Evolutionary conservation across 2,888 invertebrate genomes (phyloP), one percentile per base, ranked within the genome.

Genomic region (Zootermopsis nevadensis): DNA sequence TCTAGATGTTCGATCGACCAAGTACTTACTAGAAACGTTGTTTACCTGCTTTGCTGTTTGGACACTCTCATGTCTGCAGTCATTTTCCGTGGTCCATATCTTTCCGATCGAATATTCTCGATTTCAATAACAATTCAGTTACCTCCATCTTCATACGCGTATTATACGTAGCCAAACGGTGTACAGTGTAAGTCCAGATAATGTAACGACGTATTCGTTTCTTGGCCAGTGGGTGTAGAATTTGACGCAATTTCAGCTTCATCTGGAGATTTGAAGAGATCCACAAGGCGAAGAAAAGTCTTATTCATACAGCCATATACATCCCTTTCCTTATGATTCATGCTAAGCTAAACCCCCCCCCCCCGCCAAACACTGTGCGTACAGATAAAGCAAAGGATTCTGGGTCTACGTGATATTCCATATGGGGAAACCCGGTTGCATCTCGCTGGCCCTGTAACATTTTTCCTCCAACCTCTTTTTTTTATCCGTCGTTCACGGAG

Each of bases 241-340:
- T 15, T 66, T 2, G 27, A 6, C 27, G 66, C 69, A 69, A 69
- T 69, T 69, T 69, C 69, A 60, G n/a, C 24, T 69, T 69, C 33
- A 33, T 48, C 48, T 19, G 19, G 12, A 19, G 1, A 48, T 12
- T 19, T 48, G 48, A 48, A 19, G 15, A 15, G 48, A 48, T 15
- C 48, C 48, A 48, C 19, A 48, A 19, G 19, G 22, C 30, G 31
- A 30, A 27, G 69, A 69, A 69, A 30, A 7, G 0, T 69, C 69
- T 69, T 69, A 69, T 69, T 69, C 69, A 69, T 69, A 69, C 69
- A 69, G 19, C 31, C 22, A n/a, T 30, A 22, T 69, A 69, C 19
- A 66, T 7, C 66, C 30, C 0, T 15, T 15, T 27, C 66, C 48
- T 15, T 22, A 69, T 69, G 33, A 69, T 69, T 33, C 69, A 69